Conservation (phyloP, 1,140 invertebrate species). For the Meloidogyne chitwoodi region DNA sequence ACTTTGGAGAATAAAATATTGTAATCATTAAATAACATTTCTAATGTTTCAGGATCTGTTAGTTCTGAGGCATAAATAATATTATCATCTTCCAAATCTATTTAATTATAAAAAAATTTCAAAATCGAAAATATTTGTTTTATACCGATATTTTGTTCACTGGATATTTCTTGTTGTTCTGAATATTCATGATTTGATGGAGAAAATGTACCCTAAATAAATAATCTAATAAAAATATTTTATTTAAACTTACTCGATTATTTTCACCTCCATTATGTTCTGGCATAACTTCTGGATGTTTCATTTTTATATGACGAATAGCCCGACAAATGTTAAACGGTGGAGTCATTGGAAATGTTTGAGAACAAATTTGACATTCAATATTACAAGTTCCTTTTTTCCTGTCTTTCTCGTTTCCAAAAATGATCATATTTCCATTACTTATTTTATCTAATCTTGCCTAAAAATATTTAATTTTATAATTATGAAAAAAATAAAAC, state of each 20-base stretch:
- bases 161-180: not conserved
- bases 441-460: constrained; percentile 45
- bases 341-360: constrained; percentile 46
- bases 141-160: not conserved
- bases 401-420: constrained; percentile 16
- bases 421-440: constrained; percentile 49
- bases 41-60: constrained; percentile 19
- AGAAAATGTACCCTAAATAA: not conserved
- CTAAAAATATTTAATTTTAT: constrained; percentile 13
- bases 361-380: constrained; percentile 48
- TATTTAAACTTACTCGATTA: not conserved
- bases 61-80: constrained; percentile 24
- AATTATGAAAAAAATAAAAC: constrained; percentile 2
- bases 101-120: not conserved
- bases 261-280: constrained; percentile 38
- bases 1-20: constrained; percentile 28
- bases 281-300: constrained; percentile 53
- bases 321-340: constrained; percentile 56
- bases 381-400: constrained; percentile 13
- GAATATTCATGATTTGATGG: not conserved
- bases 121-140: too few relatives aligned
- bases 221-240: not conserved
- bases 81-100: constrained; percentile 12
- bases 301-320: constrained; percentile 52
- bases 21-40: constrained; percentile 25